Evolutionary conservation across 1,140 invertebrate species (phyloP), one percentile per base, ranked within the genome.

Genomic region (Mizuhopecten yessoensis): DNA sequence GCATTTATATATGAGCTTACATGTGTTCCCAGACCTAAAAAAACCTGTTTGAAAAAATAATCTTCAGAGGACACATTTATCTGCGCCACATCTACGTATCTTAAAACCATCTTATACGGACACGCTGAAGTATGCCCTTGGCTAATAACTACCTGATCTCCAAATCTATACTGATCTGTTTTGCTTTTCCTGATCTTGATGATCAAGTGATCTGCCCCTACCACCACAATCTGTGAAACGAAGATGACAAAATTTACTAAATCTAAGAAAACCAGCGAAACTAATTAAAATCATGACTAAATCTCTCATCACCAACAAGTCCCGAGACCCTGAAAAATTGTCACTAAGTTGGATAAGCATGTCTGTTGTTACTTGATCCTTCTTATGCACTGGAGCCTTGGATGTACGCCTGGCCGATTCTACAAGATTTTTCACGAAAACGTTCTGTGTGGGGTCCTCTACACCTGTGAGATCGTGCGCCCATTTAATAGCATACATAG

Each of bases 251-350:
- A 90, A 15, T 49, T 90, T 86, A 34, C 42, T 86, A 87, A 34
- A 90, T 36, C 89, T 34, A 23, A 90, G 29, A 87, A n/a, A 90
- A 90, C 9, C 86, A 36, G 86, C 15, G 87, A 45, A 90, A 87
- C 75, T 29, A 87, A 90, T 34, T 0, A 90, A 23, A 34, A 87
- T 49, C 86, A 90, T 87, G 34, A 42, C 42, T 13, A 90, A 39
- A 49, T 90, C 89, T 87, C 86, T 33, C 1, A 90, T 33, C 20
- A 90, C 42, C 17, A 87, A 87, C 36, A 90, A 87, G 34, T 87
- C 86, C 7, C 34, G 34, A 0, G 17, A 86, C 1, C 34, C n/a
- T 0, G 9, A 1, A 89, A 86, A 86, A 17, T 75, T 34, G 29
- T 9, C 9, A 17, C n/a, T 34, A 75, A 86, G 34, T 17, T 34